These are phyloP conservation scores for Meta bourneti DNA, from an alignment of 2,888 invertebrate species.

Conservation along the genomic window DNA sequence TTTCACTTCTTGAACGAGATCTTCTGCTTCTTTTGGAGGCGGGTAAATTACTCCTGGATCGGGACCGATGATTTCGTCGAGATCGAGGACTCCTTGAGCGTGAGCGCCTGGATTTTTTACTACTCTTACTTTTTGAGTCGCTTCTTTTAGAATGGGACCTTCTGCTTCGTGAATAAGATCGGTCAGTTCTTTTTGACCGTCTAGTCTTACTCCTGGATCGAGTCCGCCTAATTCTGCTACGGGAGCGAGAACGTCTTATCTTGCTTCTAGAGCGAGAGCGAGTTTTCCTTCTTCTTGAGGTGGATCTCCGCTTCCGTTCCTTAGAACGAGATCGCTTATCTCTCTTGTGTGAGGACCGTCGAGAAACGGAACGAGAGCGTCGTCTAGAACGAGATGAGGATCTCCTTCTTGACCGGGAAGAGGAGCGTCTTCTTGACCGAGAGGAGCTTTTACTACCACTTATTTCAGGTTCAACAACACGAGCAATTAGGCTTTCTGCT, in stretches of 20 bases:
- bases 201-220: constrained; percentile 62
- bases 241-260: constrained; percentile 51
- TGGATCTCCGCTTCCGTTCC: constrained; percentile 52
- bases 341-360: constrained; percentile 54
- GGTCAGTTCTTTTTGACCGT: constrained; percentile 45
- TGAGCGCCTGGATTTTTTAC: constrained; percentile 52
- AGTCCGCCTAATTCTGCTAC: constrained; percentile 47
- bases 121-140: constrained; percentile 44
- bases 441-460: constrained; percentile 32
- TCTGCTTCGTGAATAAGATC: constrained; percentile 59
- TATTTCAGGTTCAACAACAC: constrained; percentile 72
- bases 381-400: constrained; percentile 19
- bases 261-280: constrained; percentile 68
- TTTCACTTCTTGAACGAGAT: constrained; percentile 48
- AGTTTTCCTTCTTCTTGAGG: constrained; percentile 56
- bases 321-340: constrained; percentile 57
- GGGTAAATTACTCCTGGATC: constrained; percentile 46
- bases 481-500: constrained; percentile 70
- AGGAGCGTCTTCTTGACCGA: constrained; percentile 42
- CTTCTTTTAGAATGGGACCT: constrained; percentile 60
- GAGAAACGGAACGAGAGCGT: constrained; percentile 41
- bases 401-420: constrained; percentile 32
- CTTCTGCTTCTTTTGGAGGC: constrained; percentile 46
- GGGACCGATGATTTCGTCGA: constrained; percentile 51
- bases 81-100: constrained; percentile 55